Base-by-base conservation (phyloP, 2,888 invertebrate species). In the Phlogophora meticulosa region DNA sequence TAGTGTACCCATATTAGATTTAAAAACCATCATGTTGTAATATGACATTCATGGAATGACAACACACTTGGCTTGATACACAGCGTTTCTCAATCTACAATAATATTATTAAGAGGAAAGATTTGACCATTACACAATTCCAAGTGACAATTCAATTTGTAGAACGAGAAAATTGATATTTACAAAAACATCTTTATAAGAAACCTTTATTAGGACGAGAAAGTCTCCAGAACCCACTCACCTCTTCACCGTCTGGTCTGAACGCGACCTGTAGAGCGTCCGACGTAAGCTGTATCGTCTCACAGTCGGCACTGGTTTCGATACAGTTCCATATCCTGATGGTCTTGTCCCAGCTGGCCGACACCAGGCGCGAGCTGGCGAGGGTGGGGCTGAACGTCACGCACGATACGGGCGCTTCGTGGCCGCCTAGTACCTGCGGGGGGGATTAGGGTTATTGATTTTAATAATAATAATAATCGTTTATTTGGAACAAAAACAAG, bases 291-390 rank as follows among this genome's bases (percentile, higher is more conserved):
- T 97, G 96, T 46, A 99, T 96, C 0, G 98, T 97, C 94, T 99
- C 99, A 82, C 97, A 97, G 7, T 97, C 96, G 0, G 97, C 97
- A 66, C 97, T 98, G 81, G 95, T 97, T 87, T 98, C 98, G 45
- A 99, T 96, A 7, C 98, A 97, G 91, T 99, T 98, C 99, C 99
- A 99, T 53, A 99, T 94, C 0, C 85, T 83, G 0, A 99, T 95
- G 0, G 98, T 98, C 92, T 98, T 98, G 93, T 99, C 99, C 99
- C 99, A 99, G 24, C 99, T 99, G 4, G 86, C 85, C 0, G 99
- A 99, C 0, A 97, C 98, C 45, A 99, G 92, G 1, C 97, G 96
- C 0, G 98, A 97, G 76, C 98, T 98, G 0, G 97, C 95, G 0
- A 97, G 89, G 9, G 93, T 95, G 0, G 98, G 98, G 72, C 97